These are phyloP conservation scores for Piprites chloris DNA, from an alignment of 2,113 vertebrate genomes.

Conservation along the genomic window DNA sequence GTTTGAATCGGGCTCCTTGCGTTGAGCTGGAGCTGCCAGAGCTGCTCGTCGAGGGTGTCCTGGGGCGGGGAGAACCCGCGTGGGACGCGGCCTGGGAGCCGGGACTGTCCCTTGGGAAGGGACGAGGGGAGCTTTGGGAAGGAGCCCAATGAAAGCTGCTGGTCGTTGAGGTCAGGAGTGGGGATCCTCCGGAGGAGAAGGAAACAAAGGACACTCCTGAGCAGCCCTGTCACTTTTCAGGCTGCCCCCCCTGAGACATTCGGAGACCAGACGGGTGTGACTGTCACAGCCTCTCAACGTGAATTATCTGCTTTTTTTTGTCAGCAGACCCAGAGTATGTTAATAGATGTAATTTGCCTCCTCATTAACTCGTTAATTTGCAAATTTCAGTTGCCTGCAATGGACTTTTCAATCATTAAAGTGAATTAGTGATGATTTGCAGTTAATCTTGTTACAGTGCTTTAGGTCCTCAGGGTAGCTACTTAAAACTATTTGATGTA, in stretches of 20 bases:
- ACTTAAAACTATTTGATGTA: neutral
- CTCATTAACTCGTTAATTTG: neutral
- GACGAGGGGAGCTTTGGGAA: neutral
- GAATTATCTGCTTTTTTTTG: neutral
- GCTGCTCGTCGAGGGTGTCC: neutral
- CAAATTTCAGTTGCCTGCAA: neutral
- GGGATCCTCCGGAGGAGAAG: neutral
- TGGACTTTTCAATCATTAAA: neutral
- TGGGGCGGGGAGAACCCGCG: neutral
- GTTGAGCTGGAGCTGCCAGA: neutral
- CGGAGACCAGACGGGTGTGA: neutral
- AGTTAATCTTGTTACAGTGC: constrained; percentile 29
- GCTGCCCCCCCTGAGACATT: neutral
- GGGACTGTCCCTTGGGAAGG: neutral
- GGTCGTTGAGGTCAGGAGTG: neutral
- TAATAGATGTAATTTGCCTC: neutral
- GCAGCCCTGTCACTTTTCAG: neutral
- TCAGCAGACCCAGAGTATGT: neutral
- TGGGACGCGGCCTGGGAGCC: neutral
- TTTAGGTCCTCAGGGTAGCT: neutral
- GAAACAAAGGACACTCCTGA: neutral
- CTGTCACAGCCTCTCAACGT: neutral
- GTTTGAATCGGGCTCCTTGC: neutral
- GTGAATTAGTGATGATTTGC: constrained; percentile 34
- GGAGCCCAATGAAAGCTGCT: neutral